Evolutionary conservation across 2,888 invertebrate genomes (phyloP), one percentile per base, ranked within the genome.

Genomic region (Geotrupes spiniger): DNA sequence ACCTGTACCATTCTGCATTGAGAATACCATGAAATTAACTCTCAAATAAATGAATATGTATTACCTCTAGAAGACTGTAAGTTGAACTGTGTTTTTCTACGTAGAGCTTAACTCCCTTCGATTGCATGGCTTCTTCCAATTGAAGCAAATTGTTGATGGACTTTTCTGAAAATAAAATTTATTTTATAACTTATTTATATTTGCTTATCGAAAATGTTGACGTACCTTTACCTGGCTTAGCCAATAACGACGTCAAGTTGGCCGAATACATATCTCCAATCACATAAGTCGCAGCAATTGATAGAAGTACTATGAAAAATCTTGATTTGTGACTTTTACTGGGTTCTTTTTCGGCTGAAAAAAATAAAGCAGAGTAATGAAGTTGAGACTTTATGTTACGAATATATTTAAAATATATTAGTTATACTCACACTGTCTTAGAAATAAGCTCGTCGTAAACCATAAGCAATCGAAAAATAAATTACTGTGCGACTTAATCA

Each of bases 181-280:
- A n/a, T n/a, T n/a, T n/a, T n/a, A n/a, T n/a, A n/a, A n/a, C n/a
- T n/a, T n/a, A n/a, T n/a, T n/a, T n/a, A n/a, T n/a, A n/a, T n/a
- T n/a, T n/a, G n/a, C n/a, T n/a, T n/a, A n/a, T n/a, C n/a, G n/a
- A n/a, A n/a, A n/a, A n/a, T n/a, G n/a, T n/a, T 21, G 6, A 6
- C 21, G 33, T 46, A 75, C 77, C 77, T 60, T 83, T 76, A 0
- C 85, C 84, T 2, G 88, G 88, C 40, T 82, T 76, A 0, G 88
- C 87, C 47, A 88, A 76, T 15, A 88, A 74, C 2, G 87, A 87
- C 6, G 87, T 88, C 52, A 88, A 69, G 68, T 87, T 87, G 0
- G 88, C 87, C 0, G 87, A 87, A 66, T 88, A 88, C 77, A 88
- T 84, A 66, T 87, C 87, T 0, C 84, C 85, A 39, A 88, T 81